phyloP scores from a whole-genome alignment of 30 jellyfish, hydroid and myxozoan genomes.

The Pseudorhiza aurosa region DNA sequence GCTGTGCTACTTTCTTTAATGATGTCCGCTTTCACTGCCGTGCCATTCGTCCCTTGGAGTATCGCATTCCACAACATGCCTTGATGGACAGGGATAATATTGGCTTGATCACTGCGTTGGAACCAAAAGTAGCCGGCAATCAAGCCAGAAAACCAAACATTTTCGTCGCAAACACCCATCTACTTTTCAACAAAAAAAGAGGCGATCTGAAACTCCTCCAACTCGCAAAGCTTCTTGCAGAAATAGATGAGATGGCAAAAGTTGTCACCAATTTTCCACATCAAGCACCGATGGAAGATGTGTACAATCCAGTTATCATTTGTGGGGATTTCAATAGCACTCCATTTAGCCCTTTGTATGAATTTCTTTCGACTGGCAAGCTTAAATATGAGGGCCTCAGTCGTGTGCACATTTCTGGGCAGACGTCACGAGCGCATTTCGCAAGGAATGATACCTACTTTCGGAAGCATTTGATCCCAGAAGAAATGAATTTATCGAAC shows the following conservation, averaged over 20 bases:
- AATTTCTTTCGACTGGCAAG: slow-evolving; percentile 66
- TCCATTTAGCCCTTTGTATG: slow-evolving; percentile 82
- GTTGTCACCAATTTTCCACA: background rate
- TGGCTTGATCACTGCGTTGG: slow-evolving; percentile 65
- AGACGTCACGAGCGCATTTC: background rate
- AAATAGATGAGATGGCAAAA: slow-evolving; percentile 72
- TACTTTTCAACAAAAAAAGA: slow-evolving; percentile 84
- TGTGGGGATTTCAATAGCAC: slow-evolving; percentile 94
- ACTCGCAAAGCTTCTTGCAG: slow-evolving; percentile 84
- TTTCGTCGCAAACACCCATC: slow-evolving; percentile 88
- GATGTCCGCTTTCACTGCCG: slow-evolving; percentile 28
- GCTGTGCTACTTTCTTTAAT: slow-evolving; percentile 88
- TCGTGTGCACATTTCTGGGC: slow-evolving; percentile 80
- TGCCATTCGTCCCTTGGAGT: slow-evolving; percentile 53
- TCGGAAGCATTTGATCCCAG: slow-evolving; percentile 41
- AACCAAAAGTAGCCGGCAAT: slow-evolving; percentile 17
- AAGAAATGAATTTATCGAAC: slow-evolving; percentile 51
- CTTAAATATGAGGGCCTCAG: slow-evolving; percentile 63
- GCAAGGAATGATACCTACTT: background rate
- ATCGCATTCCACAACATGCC: slow-evolving; percentile 17
- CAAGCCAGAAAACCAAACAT: slow-evolving; percentile 41
- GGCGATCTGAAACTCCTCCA: slow-evolving; percentile 95
- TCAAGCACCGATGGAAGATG: slow-evolving; percentile 13
- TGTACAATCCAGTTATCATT: slow-evolving; percentile 62
- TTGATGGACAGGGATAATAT: slow-evolving; percentile 88